Conservation (phyloP, 2,113 vertebrate species). For the Nesoenas mayeri region DNA sequence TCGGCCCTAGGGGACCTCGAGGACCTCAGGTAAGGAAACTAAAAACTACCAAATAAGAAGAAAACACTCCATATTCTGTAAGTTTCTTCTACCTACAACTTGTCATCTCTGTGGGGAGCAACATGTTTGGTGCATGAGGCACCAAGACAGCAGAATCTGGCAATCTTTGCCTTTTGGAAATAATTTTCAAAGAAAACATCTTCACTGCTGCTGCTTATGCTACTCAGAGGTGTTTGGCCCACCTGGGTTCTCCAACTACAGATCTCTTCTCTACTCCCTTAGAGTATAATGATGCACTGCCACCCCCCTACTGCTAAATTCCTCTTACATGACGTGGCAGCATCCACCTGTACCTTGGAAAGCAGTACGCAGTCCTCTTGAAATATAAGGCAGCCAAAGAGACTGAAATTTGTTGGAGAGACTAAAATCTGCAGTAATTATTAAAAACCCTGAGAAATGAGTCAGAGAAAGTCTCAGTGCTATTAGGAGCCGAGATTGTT, state of each 20-base stretch:
- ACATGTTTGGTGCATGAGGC: not conserved
- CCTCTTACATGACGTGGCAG: not conserved
- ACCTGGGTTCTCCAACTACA: not conserved
- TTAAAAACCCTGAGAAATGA: not conserved
- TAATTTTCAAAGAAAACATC: not conserved
- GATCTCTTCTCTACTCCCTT: not conserved
- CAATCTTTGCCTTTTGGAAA: not conserved
- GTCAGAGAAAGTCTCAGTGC: not conserved
- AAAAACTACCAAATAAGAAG: not conserved
- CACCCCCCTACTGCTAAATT: not conserved
- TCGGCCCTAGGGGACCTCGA: constrained; percentile 75
- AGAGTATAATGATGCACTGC: not conserved
- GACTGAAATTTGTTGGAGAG: not conserved
- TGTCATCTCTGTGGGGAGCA: not conserved
- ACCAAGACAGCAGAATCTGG: not conserved
- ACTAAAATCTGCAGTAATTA: not conserved
- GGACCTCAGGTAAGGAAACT: constrained; percentile 79
- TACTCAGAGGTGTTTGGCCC: not conserved
- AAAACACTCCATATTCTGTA: not conserved
- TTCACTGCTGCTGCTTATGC: not conserved
- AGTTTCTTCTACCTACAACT: not conserved
- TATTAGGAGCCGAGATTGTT: not conserved
- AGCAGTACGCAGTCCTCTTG: not conserved
- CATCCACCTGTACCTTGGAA: not conserved
- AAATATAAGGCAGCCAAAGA: not conserved